phyloP scores from a whole-genome alignment of 2,113 vertebrate species.

The Sterna hirundo region DNA sequence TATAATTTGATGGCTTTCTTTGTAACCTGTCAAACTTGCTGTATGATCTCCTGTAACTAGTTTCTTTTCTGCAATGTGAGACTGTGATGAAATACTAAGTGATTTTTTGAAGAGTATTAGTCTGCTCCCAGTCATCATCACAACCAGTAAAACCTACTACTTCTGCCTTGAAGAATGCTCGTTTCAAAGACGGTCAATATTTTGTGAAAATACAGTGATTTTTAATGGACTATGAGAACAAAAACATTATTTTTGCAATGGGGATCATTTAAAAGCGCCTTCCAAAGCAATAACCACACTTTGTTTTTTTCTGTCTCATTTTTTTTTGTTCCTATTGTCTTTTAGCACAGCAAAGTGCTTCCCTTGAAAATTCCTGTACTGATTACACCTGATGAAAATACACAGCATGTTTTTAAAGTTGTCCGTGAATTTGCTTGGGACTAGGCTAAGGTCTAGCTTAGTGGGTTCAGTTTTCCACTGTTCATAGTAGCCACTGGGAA shows the following conservation, averaged over 20 bases:
- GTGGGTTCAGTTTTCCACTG: background rate
- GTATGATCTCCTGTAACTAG: background rate
- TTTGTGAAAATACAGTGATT: background rate
- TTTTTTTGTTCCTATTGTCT: background rate
- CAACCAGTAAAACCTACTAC: background rate
- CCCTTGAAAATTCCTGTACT: background rate
- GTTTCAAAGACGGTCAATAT: background rate
- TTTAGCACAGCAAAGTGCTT: background rate
- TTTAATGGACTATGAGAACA: background rate
- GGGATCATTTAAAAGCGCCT: background rate
- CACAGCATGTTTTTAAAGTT: background rate
- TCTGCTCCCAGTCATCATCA: background rate
- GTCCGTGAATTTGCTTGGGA: background rate
- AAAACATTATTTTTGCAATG: background rate
- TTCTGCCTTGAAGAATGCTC: background rate
- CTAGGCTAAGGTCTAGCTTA: background rate
- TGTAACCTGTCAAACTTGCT: background rate
- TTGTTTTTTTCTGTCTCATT: background rate
- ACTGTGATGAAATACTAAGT: background rate
- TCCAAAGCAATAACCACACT: background rate
- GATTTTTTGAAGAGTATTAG: background rate
- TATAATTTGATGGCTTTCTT: background rate
- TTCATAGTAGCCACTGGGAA: background rate
- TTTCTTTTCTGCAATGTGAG: background rate
- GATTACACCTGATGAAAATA: background rate